phyloP scores from a whole-genome alignment of 1,140 invertebrate species.

The Maniola jurtina region DNA sequence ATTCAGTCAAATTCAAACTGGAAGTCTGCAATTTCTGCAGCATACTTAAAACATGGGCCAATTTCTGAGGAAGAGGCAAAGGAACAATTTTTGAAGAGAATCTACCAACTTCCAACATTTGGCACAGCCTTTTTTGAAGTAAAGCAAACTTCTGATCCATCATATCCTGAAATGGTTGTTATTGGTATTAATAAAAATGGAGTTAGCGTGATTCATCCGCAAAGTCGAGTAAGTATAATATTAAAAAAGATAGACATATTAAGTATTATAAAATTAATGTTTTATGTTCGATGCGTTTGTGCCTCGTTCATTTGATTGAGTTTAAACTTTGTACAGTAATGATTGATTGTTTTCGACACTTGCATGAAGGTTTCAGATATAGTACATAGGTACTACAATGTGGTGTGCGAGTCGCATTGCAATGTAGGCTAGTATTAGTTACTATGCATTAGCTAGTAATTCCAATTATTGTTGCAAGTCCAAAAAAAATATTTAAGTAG shows the following conservation, averaged over 20 bases:
- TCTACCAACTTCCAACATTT: slow-evolving; percentile 92
- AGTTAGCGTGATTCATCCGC: slow-evolving; percentile 92
- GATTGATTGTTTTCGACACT: no score
- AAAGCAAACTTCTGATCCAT: slow-evolving; percentile 91
- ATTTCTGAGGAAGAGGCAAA: slow-evolving; percentile 86
- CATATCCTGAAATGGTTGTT: slow-evolving; percentile 90
- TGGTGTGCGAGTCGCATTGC: no score
- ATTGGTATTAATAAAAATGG: slow-evolving; percentile 96
- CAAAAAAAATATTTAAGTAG: no score
- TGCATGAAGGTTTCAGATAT: no score
- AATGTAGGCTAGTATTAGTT: no score
- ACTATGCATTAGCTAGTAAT: no score
- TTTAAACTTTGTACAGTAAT: no score
- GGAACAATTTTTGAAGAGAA: slow-evolving; percentile 89
- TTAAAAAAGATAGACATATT: background rate
- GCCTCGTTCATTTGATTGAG: no score
- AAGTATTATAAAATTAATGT: no score
- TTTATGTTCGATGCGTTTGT: no score
- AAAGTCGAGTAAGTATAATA: slow-evolving; percentile 87
- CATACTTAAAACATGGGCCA: slow-evolving; percentile 82
- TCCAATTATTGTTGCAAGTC: no score
- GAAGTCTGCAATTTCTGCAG: slow-evolving; percentile 86
- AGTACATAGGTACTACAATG: no score
- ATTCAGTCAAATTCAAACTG: slow-evolving; percentile 88
- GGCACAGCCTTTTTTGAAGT: slow-evolving; percentile 98